Percentiles rank a stretch among this genome's conserved stretches.
phyloP scores from a whole-genome alignment of 2,113 vertebrate genomes.

The Gadus macrocephalus region DNA sequence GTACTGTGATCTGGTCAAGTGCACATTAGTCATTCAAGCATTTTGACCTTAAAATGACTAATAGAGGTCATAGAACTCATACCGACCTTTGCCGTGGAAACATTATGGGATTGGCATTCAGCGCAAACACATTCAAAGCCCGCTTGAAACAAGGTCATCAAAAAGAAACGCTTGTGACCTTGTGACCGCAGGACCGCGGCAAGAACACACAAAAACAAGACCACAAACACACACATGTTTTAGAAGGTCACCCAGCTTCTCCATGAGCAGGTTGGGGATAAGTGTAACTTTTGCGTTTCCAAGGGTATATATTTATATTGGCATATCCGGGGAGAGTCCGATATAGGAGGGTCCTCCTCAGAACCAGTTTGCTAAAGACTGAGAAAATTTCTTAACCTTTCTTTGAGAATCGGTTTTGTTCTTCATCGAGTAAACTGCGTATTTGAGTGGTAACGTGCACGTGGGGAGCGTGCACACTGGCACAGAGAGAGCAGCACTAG shows the following conservation, averaged over 20 bases:
- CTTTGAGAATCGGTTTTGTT: too few species aligned
- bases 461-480: too few species aligned
- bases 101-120: conserved; percentile 25
- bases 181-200: conserved; percentile 14
- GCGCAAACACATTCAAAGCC: conserved; percentile 16
- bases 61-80: too few species aligned
- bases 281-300: neutral
- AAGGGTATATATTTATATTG: too few species aligned
- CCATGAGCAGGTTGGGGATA: conserved; percentile 14
- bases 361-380: too few species aligned
- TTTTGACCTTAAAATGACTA: too few species aligned
- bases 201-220: conserved; percentile 7
- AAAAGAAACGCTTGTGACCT: conserved; percentile 21
- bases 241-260: conserved; percentile 31
- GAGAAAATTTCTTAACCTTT: too few species aligned
- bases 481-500: too few species aligned
- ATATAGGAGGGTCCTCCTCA: too few species aligned
- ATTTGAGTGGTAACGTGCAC: too few species aligned
- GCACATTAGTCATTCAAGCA: neutral
- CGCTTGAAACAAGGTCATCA: conserved; percentile 21
- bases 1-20: neutral
- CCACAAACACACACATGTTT: conserved; percentile 19
- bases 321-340: too few species aligned
- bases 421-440: too few species aligned
- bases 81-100: conserved; percentile 3